Base-by-base conservation (phyloP, 2,113 vertebrate species). In the Silurus asotus region DNA sequence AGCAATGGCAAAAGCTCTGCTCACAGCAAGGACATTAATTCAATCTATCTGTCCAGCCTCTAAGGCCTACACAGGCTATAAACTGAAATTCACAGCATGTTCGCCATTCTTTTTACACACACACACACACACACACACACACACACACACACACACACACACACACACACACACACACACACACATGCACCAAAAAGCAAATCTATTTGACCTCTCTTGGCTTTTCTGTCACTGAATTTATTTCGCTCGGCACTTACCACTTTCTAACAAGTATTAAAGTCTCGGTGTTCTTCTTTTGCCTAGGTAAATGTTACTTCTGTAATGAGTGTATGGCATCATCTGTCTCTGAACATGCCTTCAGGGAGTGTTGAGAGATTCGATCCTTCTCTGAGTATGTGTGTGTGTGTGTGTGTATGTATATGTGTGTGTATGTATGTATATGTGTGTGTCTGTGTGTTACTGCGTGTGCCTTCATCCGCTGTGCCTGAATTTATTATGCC, bases 1-100 rank as follows among this genome's bases (percentile, higher is more conserved):
- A 17, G 85, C 82, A 80, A 69, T 48, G 5, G 77, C 2, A 5
- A 25, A 83, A 64, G 25, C 85, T 81, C 25, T 61, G 69, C 74
- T 82, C 37, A 88, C 78, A 87, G 85, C 82, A 62, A 70, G 65
- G 69, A 5, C 56, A 86, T 86, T 79, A 64, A 85, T 81, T 80
- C 55, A 86, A 62, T 75, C 70, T 67, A 86, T 61, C 59, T 70
- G 49, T 80, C 70, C 64, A 49, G 82, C 53, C 72, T 83, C 65
- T 23, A 55, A 69, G 67, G 80, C 59, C 78, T 89, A 45, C 49
- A 80, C 65, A 48, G 62, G 88, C 81, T 78, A 83, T 82, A 25
- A 51, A 84, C 77, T 83, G 84, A 88, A 74, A 87, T 19, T 65
- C 79, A 72, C 62, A 87, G 74, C 25, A 59, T 86, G 65, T 74